Percentiles rank a stretch among this genome's conserved stretches.
phyloP scores from a whole-genome alignment of 1,140 invertebrate species.

The Mactra quadrangularis region DNA sequence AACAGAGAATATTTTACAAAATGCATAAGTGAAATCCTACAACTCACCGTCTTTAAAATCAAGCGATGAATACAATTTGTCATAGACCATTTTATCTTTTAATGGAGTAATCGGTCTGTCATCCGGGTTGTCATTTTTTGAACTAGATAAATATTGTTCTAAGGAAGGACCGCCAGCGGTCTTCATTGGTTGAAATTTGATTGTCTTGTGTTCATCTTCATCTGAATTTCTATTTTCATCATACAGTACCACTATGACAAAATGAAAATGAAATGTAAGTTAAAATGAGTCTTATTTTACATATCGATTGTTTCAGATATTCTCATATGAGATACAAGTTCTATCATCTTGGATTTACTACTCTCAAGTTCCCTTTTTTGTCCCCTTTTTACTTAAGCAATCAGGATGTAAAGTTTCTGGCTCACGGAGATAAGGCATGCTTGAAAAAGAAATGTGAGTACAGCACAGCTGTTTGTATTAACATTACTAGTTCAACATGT shows the following conservation, averaged over 20 bases:
- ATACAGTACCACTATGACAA: slow-evolving; percentile 56
- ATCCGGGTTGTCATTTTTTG: slow-evolving; percentile 62
- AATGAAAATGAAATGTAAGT: slow-evolving; percentile 32
- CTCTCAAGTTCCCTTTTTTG: too few relatives aligned
- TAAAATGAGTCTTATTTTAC: too few relatives aligned
- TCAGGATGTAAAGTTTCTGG: too few relatives aligned
- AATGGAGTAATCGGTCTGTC: slow-evolving; percentile 83
- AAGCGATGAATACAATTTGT: slow-evolving; percentile 76
- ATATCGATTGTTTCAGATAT: too few relatives aligned
- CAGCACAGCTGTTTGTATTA: too few relatives aligned
- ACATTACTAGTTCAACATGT: too few relatives aligned
- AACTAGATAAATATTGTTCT: not conserved
- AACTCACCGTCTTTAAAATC: slow-evolving; percentile 83
- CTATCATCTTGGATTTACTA: too few relatives aligned
- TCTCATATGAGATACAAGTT: too few relatives aligned
- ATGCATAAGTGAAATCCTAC: not conserved
- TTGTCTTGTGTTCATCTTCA: slow-evolving; percentile 62
- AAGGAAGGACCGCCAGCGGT: slow-evolving; percentile 56
- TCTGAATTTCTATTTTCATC: slow-evolving; percentile 65
- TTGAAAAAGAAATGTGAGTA: too few relatives aligned
- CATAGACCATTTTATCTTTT: slow-evolving; percentile 82
- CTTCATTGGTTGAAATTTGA: slow-evolving; percentile 54
- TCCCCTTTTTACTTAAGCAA: too few relatives aligned
- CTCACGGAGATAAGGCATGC: too few relatives aligned
- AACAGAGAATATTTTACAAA: too few relatives aligned